Percentiles rank a stretch among this genome's conserved stretches.
Evolutionary conservation across 2,797 vertebrate species (phyloP).

Genomic region (Semaprochilodus insignis): DNA sequence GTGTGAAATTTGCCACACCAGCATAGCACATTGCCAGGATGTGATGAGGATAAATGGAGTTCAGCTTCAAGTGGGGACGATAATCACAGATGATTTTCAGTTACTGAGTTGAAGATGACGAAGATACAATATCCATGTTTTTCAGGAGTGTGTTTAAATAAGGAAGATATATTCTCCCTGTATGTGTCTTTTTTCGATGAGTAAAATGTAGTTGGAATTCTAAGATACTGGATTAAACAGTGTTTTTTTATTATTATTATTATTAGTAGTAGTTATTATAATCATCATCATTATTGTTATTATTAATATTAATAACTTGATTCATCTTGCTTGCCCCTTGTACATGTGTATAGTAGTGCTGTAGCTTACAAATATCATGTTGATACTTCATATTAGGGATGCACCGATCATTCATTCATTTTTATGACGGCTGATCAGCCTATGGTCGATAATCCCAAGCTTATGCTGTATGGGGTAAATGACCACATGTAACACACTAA

Average conservation of each 20-base stretch:
- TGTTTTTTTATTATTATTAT: neutral
- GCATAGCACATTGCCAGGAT: conserved; percentile 34
- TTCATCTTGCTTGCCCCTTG: too few species aligned
- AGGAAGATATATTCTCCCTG: too few species aligned
- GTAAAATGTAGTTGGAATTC: neutral
- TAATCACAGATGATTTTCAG: conserved; percentile 20
- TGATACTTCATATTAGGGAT: too few species aligned
- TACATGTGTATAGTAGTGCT: too few species aligned
- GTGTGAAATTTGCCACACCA: conserved; percentile 49
- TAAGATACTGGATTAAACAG: neutral
- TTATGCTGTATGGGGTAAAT: too few species aligned
- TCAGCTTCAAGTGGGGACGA: conserved; percentile 7
- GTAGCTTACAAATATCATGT: too few species aligned
- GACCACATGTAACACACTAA: too few species aligned
- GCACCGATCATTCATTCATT: too few species aligned
- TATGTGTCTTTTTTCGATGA: neutral
- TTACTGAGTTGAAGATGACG: neutral
- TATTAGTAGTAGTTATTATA: neutral
- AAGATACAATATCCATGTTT: neutral
- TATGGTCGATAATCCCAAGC: too few species aligned
- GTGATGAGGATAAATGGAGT: conserved; percentile 15
- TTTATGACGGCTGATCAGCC: too few species aligned
- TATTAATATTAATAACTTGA: too few species aligned
- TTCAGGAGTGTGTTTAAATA: neutral
- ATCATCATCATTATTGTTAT: too few species aligned